Evolutionary conservation across 2,888 invertebrate genomes (phyloP).

Genomic region (Drosophila pseudotakahashii): DNA sequence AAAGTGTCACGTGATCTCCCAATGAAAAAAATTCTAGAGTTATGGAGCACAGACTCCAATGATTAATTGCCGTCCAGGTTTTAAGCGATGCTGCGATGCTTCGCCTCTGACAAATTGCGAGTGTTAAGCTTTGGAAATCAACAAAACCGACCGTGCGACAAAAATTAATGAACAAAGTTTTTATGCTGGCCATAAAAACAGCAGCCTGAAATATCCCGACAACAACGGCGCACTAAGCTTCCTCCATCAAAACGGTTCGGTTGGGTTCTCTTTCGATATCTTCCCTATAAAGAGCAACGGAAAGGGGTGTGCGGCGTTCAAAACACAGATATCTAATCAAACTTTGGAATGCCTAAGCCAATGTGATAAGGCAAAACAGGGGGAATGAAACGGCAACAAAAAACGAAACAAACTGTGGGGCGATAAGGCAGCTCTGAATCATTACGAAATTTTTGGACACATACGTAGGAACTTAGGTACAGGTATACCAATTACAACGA

Average conservation of each 20-base stretch:
- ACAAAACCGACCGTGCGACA: slow-evolving; percentile 47
- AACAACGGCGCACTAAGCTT: slow-evolving; percentile 8
- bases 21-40: slow-evolving; percentile 23
- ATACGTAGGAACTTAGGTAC: slow-evolving; percentile 2
- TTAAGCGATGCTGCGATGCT: slow-evolving; percentile 36
- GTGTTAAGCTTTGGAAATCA: slow-evolving; percentile 68
- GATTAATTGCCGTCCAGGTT: slow-evolving; percentile 67
- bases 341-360: slow-evolving; percentile 68
- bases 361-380: slow-evolving; percentile 26
- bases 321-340: slow-evolving; percentile 41
- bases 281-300: not conserved
- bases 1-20: slow-evolving; percentile 50
- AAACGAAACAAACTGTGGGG: slow-evolving; percentile 13
- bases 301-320: slow-evolving; percentile 58
- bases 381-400: slow-evolving; percentile 5
- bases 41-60: slow-evolving; percentile 39
- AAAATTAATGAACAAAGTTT: slow-evolving; percentile 82
- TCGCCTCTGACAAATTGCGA: slow-evolving; percentile 78
- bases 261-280: too few species aligned
- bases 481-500: too few species aligned
- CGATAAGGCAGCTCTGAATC: slow-evolving; percentile 65
- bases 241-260: not conserved
- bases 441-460: slow-evolving; percentile 59
- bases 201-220: slow-evolving; percentile 14
- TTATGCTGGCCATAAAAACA: slow-evolving; percentile 41